Evolutionary conservation across 2,888 invertebrate genomes (phyloP).

Genomic region (Campaea margaritaria): DNA sequence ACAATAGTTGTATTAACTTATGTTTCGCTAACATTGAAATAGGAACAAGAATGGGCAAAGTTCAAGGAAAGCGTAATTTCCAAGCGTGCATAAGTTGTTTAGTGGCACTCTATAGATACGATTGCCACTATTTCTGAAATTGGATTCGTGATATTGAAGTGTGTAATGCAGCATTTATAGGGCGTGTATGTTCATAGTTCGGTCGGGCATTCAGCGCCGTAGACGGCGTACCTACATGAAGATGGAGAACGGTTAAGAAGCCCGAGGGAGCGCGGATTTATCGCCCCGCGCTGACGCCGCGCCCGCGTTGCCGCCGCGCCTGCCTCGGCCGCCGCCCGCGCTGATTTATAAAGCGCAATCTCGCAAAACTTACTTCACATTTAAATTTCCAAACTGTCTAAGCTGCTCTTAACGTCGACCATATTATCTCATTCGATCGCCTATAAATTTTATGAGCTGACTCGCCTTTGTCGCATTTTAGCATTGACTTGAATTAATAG

Average conservation of each 20-base stretch:
- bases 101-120: background rate
- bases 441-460: constrained; percentile 85
- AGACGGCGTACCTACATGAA: constrained; percentile 62
- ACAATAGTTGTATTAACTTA: too few species aligned
- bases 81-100: constrained; percentile 3
- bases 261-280: constrained; percentile 83
- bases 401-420: constrained; percentile 84
- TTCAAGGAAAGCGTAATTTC: background rate
- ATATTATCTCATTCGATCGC: constrained; percentile 86
- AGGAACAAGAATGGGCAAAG: too few species aligned
- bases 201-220: constrained; percentile 30
- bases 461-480: constrained; percentile 79
- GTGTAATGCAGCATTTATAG: constrained; percentile 26
- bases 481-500: constrained; percentile 78
- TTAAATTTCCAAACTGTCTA: constrained; percentile 86
- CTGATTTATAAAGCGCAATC: constrained; percentile 85
- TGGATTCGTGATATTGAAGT: constrained; percentile 25
- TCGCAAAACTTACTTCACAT: constrained; percentile 86
- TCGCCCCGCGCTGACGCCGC: constrained; percentile 73
- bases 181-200: constrained; percentile 30
- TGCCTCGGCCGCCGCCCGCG: constrained; percentile 57
- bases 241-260: constrained; percentile 76
- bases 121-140: constrained; percentile 26
- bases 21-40: too few species aligned
- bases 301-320: constrained; percentile 58